These are phyloP conservation scores for Caerostris extrusa DNA, from an alignment of 1,140 invertebrate species.

Conservation along the genomic window DNA sequence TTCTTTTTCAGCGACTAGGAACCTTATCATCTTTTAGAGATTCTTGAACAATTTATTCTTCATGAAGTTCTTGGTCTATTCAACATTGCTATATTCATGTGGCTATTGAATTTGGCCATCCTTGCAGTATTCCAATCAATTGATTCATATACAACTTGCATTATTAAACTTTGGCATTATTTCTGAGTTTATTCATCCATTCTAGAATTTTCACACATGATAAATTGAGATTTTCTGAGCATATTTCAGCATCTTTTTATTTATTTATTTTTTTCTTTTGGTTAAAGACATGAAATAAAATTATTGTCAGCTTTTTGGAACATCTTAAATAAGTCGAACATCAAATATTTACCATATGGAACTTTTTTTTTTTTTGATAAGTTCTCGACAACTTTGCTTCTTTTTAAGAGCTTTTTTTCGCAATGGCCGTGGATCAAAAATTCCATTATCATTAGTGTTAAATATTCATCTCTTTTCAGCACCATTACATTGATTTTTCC, in stretches of 20 bases:
- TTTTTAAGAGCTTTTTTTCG: not conserved
- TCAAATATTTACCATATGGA: not conserved
- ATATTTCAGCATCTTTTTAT: not conserved
- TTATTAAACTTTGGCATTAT: too few species aligned
- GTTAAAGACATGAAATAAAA: not conserved
- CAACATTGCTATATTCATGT: too few species aligned
- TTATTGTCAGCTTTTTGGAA: not conserved
- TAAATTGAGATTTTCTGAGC: too few species aligned
- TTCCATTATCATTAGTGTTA: not conserved
- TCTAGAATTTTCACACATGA: too few species aligned
- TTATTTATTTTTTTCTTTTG: not conserved
- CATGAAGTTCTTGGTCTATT: too few species aligned
- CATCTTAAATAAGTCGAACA: not conserved
- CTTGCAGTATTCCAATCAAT: too few species aligned
- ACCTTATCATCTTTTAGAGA: too few species aligned
- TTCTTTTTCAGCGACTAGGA: too few species aligned
- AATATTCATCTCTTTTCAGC: not conserved
- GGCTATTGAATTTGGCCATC: too few species aligned
- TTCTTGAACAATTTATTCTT: too few species aligned
- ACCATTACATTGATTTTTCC: not conserved
- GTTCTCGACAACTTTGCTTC: not conserved
- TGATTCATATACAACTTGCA: too few species aligned
- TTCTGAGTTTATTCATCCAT: too few species aligned
- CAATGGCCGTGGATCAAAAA: not conserved
- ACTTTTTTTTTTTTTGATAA: not conserved